A percentile compares a stretch with the other conserved stretches of the same genome.
Evolutionary conservation across 2,797 vertebrate species (phyloP).

Genomic region (Gallirallus australis): DNA sequence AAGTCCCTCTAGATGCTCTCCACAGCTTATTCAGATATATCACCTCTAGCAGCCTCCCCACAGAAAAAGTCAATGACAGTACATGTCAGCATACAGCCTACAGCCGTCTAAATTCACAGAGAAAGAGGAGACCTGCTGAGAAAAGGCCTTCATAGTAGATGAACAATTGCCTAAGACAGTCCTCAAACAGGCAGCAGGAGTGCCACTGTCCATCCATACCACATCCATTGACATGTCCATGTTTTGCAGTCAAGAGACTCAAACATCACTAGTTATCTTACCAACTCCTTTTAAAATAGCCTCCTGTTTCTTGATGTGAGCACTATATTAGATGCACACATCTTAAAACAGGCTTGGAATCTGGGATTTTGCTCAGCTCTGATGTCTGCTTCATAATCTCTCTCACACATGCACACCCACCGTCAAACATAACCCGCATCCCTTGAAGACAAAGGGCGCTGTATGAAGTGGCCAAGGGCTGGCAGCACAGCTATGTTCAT

Average conservation of each 20-base stretch:
- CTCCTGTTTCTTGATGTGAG: neutral
- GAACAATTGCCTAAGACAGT: neutral
- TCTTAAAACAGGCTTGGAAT: slow-evolving; percentile 38
- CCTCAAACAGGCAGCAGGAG: too few species aligned
- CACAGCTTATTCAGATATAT: neutral
- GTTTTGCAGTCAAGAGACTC: neutral
- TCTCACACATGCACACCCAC: neutral
- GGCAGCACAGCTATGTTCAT: neutral
- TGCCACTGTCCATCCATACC: neutral
- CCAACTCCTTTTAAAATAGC: slow-evolving; percentile 25
- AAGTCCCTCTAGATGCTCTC: neutral
- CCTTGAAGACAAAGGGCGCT: neutral
- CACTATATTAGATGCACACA: neutral
- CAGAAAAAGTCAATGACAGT: neutral
- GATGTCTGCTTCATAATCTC: neutral
- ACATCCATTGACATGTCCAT: neutral
- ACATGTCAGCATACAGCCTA: neutral
- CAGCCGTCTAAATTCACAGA: neutral
- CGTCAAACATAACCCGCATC: neutral
- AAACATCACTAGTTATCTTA: slow-evolving; percentile 12
- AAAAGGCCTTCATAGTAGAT: neutral
- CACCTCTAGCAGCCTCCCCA: neutral
- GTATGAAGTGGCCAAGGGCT: neutral
- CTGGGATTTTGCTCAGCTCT: slow-evolving; percentile 43
- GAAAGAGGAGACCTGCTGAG: neutral